Base-by-base conservation (phyloP, 2,888 invertebrate genomes). In the Melieria omissa region DNA sequence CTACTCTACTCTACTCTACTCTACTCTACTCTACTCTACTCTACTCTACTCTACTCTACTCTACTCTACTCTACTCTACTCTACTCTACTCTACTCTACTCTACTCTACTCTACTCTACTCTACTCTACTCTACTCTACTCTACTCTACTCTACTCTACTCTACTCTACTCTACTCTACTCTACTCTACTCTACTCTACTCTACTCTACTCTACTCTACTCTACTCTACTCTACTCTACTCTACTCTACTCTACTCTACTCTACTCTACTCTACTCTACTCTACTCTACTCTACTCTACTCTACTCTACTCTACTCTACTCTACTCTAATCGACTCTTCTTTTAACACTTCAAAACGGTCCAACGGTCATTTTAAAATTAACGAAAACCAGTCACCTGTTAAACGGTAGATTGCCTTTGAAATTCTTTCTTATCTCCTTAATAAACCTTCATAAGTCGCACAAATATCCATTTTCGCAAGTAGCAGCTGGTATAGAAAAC, bases 221-320 rank as follows among this genome's bases (percentile, higher is more conserved):
- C 54, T 65, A 16, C 16, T 16, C 29, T 29, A 29, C 29, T 29
- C 29, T 29, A 29, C 29, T 29, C 29, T 29, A 29, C 29, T 29
- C 29, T 29, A 29, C 29, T 29, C 29, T 29, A 29, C 29, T 29
- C 49, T 65, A 52, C 65, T 54, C 12, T 54, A 65, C 52, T 29
- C 65, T 65, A 65, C 16, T 57, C 57, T 57, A 14, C 57, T 57
- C 54, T 65, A 65, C 52, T 29, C 52, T 58, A 46, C 57, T 58
- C 47, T 67, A 67, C 58, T 58, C 45, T 58, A 67, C 58, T 58
- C 41, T 67, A 67, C 67, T 58, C 49, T 65, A 65, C 65, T 55
- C 42, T 65, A 65, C 65, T 55, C 49, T 65, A 65, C 65, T 65
- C 42, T 65, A 65, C 65, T 55, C 49, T 57, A 66, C 58, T 66